Percentiles rank a stretch among this genome's conserved stretches.
phyloP scores from a whole-genome alignment of 2,888 invertebrate genomes.

The Crocallis elinguaria region DNA sequence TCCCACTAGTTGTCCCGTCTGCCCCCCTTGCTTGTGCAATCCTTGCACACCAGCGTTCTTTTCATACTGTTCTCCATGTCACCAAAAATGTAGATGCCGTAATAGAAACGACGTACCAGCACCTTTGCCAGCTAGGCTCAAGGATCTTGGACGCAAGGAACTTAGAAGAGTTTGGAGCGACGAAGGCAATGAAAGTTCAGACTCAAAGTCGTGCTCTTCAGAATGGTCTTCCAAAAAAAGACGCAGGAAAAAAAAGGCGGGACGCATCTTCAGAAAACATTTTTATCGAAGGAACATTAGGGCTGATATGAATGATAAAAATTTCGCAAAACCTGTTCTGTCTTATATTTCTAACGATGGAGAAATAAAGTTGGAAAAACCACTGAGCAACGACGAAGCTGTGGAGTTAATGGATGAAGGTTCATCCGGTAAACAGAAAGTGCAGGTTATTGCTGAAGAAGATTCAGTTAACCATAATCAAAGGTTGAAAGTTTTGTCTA shows the following conservation, averaged over 20 bases:
- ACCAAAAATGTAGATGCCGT: conserved; percentile 64
- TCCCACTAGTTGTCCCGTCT: conserved; percentile 59
- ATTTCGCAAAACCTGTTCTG: conserved; percentile 45
- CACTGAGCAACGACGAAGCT: conserved; percentile 58
- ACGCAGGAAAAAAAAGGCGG: conserved; percentile 18
- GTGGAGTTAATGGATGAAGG: conserved; percentile 40
- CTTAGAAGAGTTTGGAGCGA: conserved; percentile 1
- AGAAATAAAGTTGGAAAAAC: conserved; percentile 55
- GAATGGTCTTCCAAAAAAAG: conserved; percentile 9
- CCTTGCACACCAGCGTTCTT: conserved; percentile 75
- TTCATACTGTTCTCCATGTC: conserved; percentile 71
- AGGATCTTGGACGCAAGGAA: no score
- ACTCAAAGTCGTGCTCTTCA: not conserved
- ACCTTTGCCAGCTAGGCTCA: no score
- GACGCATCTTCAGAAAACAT: conserved; percentile 6
- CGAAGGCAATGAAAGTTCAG: not conserved
- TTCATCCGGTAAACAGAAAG: conserved; percentile 20
- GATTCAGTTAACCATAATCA: conserved; percentile 34
- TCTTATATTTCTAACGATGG: conserved; percentile 46
- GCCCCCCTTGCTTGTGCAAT: conserved; percentile 67
- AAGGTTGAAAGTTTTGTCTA: conserved; percentile 42
- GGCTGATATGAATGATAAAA: conserved; percentile 28
- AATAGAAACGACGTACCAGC: conserved; percentile 16
- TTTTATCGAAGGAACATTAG: conserved; percentile 8
- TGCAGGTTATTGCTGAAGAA: conserved; percentile 39